These are phyloP conservation scores for Branchellion lobata DNA, from an alignment of 2,888 invertebrate species.

Conservation along the genomic window DNA sequence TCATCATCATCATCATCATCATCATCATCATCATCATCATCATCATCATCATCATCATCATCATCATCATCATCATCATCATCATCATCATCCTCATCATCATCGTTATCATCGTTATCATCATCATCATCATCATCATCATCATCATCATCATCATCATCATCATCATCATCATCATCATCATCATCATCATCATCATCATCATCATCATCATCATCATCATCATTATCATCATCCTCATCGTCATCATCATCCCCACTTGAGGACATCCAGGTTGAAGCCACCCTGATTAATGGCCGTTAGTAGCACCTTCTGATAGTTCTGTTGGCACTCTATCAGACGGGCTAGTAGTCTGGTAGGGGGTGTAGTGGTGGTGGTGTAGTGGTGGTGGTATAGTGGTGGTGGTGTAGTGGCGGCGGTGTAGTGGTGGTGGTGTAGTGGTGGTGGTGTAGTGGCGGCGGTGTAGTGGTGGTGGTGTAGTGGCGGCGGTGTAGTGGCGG, in stretches of 20 bases:
- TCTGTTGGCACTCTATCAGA: conserved; percentile 74
- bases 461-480: too few species aligned
- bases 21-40: too few species aligned
- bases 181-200: conserved; percentile 25
- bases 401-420: too few species aligned
- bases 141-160: conserved; percentile 24
- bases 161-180: conserved; percentile 28
- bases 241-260: conserved; percentile 52
- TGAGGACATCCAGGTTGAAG: conserved; percentile 68
- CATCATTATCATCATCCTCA: conserved; percentile 6
- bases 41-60: too few species aligned
- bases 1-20: too few species aligned
- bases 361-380: too few species aligned
- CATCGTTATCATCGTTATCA: not conserved
- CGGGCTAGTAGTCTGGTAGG: conserved; percentile 72
- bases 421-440: too few species aligned
- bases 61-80: not conserved
- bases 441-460: too few species aligned
- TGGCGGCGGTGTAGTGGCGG: too few species aligned
- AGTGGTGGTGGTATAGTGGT: too few species aligned
- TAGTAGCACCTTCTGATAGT: conserved; percentile 73
- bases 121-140: too few species aligned
- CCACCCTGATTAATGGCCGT: conserved; percentile 73
- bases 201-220: conserved; percentile 38
- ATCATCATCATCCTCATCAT: not conserved